phyloP scores from a whole-genome alignment of 2,888 invertebrate species.

The Perdita meconis region DNA sequence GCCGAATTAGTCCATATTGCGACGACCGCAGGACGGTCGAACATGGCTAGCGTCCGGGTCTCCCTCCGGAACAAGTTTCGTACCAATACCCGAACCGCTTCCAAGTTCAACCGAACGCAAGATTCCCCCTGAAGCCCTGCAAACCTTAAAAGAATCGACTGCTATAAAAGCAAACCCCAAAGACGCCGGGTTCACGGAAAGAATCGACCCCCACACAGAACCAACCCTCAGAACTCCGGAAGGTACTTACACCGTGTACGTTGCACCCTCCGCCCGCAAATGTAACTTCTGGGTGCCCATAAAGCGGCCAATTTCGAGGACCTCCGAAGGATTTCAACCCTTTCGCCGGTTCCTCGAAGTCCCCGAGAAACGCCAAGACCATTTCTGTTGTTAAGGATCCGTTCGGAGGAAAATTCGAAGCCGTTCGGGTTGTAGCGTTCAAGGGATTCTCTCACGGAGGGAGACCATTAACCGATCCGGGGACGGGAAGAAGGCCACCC shows the following conservation, averaged over 20 bases:
- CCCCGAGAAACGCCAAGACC: background rate
- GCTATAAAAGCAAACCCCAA: background rate
- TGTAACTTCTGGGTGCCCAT: background rate
- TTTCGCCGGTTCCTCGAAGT: background rate
- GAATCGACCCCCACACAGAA: background rate
- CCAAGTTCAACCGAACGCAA: background rate
- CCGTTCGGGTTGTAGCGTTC: background rate
- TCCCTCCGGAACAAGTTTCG: background rate
- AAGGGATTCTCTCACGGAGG: background rate
- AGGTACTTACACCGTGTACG: slow-evolving; percentile 30
- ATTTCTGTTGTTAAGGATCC: too few relatives aligned
- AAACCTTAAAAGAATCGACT: background rate
- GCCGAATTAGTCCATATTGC: background rate
- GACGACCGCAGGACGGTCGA: slow-evolving; percentile 39
- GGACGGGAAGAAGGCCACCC: background rate
- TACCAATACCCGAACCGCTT: slow-evolving; percentile 1
- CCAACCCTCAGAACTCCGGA: background rate
- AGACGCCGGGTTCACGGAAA: background rate
- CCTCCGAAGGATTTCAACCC: background rate
- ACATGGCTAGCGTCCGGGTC: background rate
- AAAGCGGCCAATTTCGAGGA: background rate
- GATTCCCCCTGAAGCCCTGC: background rate
- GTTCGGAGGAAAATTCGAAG: background rate
- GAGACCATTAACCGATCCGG: background rate
- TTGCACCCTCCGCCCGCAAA: background rate